phyloP scores from a whole-genome alignment of 2,797 vertebrate genomes.

The Meda fulgida region DNA sequence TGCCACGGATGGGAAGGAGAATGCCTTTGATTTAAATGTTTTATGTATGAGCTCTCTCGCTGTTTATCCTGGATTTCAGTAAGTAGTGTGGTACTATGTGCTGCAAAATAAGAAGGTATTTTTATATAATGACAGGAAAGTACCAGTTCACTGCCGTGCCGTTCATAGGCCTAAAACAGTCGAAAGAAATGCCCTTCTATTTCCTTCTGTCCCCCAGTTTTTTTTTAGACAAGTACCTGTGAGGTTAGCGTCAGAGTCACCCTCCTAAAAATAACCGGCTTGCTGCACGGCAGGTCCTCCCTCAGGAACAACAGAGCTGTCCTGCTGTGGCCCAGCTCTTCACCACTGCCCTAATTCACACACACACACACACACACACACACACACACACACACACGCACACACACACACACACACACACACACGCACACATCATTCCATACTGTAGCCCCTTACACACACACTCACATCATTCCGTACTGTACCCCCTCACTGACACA shows the following conservation, averaged over 20 bases:
- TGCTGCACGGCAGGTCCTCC: slow-evolving; percentile 70
- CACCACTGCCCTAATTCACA: slow-evolving; percentile 57
- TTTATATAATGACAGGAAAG: neutral
- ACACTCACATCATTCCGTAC: no score
- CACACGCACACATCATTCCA: neutral
- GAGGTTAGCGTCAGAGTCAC: slow-evolving; percentile 73
- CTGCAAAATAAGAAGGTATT: neutral
- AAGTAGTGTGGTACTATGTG: neutral
- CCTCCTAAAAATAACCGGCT: slow-evolving; percentile 79
- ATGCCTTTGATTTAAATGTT: slow-evolving; percentile 38
- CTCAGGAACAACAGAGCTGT: slow-evolving; percentile 57
- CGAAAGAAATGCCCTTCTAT: slow-evolving; percentile 33
- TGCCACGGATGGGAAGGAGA: slow-evolving; percentile 4
- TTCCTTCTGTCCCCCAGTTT: slow-evolving; percentile 36
- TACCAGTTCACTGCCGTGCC: neutral
- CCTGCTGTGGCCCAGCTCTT: slow-evolving; percentile 55
- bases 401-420: neutral
- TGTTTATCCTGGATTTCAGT: slow-evolving; percentile 33
- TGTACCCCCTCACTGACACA: neutral
- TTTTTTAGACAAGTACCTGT: slow-evolving; percentile 33
- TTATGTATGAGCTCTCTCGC: slow-evolving; percentile 38
- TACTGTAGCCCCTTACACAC: no score
- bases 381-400: no score
- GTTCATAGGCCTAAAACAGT: neutral
- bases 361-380: neutral